These are phyloP conservation scores for Siniperca knerii DNA, from an alignment of 2,113 vertebrate genomes.

Conservation along the genomic window DNA sequence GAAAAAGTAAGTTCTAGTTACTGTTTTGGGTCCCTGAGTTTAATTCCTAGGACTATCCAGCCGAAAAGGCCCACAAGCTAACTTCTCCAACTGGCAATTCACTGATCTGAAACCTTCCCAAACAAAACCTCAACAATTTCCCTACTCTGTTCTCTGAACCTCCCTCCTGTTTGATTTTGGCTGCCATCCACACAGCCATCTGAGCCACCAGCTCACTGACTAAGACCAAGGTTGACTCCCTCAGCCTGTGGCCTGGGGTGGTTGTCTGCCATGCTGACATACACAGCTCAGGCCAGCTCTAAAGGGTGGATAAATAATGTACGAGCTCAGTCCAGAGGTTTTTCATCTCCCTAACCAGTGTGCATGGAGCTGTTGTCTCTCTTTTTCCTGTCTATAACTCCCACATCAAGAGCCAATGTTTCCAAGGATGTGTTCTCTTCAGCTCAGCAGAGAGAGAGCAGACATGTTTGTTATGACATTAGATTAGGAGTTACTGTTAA, in stretches of 20 bases:
- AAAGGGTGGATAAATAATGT: constrained; percentile 65
- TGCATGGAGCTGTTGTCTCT: constrained; percentile 31
- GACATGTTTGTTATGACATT: constrained; percentile 2
- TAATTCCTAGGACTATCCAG: not conserved
- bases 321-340: constrained; percentile 41
- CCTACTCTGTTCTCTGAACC: constrained; percentile 38
- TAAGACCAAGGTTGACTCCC: constrained; percentile 60
- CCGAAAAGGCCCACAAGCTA: not conserved
- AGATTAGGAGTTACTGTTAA: not conserved
- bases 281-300: constrained; percentile 38
- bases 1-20: not conserved
- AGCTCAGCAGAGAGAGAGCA: constrained; percentile 2
- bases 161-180: constrained; percentile 63
- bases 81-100: constrained; percentile 32
- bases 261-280: constrained; percentile 66
- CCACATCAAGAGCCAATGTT: constrained; percentile 16
- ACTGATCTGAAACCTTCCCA: constrained; percentile 39
- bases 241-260: constrained; percentile 49
- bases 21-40: not conserved
- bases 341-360: constrained; percentile 38
- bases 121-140: constrained; percentile 40
- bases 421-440: constrained; percentile 9
- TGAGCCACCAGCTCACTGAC: constrained; percentile 68
- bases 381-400: constrained; percentile 4
- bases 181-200: constrained; percentile 61